phyloP scores from a whole-genome alignment of 2,113 vertebrate genomes.

The Steatornis caripensis region DNA sequence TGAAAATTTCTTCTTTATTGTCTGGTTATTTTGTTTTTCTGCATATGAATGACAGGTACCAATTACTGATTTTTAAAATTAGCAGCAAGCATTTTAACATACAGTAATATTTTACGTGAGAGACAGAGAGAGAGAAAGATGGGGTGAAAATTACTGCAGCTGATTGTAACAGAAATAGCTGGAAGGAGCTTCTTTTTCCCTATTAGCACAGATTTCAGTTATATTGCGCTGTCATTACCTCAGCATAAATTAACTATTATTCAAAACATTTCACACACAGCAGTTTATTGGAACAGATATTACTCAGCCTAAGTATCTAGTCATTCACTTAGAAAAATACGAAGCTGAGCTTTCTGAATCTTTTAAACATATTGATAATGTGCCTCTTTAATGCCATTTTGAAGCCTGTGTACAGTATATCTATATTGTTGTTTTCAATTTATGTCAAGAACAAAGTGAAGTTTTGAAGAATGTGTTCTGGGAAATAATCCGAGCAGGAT shows the following conservation, averaged over 20 bases:
- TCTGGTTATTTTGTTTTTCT: constrained; percentile 34
- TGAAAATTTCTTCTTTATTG: constrained; percentile 1
- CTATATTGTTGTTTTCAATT: constrained; percentile 64
- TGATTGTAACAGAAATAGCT: constrained; percentile 62
- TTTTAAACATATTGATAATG: constrained; percentile 71
- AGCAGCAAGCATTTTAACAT: constrained; percentile 48
- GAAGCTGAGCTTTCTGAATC: constrained; percentile 54
- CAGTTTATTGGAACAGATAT: constrained; percentile 52
- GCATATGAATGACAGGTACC: constrained; percentile 43
- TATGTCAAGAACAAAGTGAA: constrained; percentile 45
- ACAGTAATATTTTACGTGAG: constrained; percentile 48
- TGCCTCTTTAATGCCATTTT: constrained; percentile 55
- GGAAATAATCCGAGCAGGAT: constrained; percentile 42
- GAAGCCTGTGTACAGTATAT: constrained; percentile 36
- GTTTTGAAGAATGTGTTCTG: constrained; percentile 43
- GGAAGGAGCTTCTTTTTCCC: constrained; percentile 57
- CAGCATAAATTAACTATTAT: constrained; percentile 72
- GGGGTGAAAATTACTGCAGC: constrained; percentile 45
- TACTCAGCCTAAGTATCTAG: constrained; percentile 52
- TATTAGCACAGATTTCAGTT: constrained; percentile 64
- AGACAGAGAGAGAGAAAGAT: constrained; percentile 3
- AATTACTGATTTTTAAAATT: constrained; percentile 71
- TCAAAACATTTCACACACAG: constrained; percentile 52
- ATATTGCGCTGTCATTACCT: constrained; percentile 56
- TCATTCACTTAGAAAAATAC: constrained; percentile 45